Evolutionary conservation across 2,888 invertebrate species (phyloP), one percentile per base, ranked within the genome.

Genomic region (Cylloceria caligata): DNA sequence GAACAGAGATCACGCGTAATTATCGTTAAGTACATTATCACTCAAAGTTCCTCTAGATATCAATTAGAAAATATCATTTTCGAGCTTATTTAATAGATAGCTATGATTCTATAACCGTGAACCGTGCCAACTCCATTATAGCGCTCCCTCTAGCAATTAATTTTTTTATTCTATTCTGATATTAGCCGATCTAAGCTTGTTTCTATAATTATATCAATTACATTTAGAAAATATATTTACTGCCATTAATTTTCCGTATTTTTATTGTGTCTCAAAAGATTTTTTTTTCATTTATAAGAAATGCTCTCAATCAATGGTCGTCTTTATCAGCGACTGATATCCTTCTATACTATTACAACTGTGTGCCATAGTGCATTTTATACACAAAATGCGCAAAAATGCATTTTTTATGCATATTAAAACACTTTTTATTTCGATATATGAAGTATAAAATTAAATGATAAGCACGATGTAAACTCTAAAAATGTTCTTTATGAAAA

Each of bases 71-170:
- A 90, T 90, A 89, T 92, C 91, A 92, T 92, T 92, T 92, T 92
- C 92, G 86, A 91, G 92, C 92, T 92, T 92, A 92, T 92, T 92
- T 92, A 92, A 92, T 92, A 92, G 92, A 91, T 91, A 91, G 92
- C 90, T 90, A 92, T 91, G 92, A 91, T 92, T 92, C 92, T 90
- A 92, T 90, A 92, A 92, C 91, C 90, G 86, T 88, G 88, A 88
- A 91, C 89, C 91, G 92, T 92, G 92, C 92, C 92, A 92, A 92
- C 90, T 92, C 91, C 89, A 92, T 92, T 92, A 92, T 92, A 91
- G 87, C 90, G 83, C 87, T 89, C 65, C 80, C 77, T 90, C 85
- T 86, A 84, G 87, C 89, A 89, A 90, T 92, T 91, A 90, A 91
- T 91, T 91, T 89, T 88, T 87, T 88, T 88, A 90, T 88, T 89